phyloP scores from a whole-genome alignment of 2,888 invertebrate species.

The Tanypteryx hageni region DNA sequence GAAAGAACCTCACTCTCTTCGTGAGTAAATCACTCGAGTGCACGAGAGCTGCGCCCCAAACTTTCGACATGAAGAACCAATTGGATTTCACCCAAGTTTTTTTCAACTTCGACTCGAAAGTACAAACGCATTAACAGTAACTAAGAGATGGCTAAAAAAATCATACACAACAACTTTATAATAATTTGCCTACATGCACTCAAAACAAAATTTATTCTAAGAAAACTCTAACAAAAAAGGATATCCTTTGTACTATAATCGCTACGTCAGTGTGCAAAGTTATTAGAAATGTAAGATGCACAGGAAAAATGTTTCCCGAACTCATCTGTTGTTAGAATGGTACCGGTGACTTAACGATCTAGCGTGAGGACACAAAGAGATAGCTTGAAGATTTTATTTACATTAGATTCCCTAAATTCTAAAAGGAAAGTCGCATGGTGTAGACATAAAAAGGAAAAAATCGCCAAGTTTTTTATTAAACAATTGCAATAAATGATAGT shows the following conservation, averaged over 20 bases:
- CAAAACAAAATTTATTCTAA: conserved; percentile 2
- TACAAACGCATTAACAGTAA: neutral
- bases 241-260: neutral
- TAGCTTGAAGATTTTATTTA: conserved; percentile 15
- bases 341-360: neutral
- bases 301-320: neutral
- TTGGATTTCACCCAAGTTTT: neutral
- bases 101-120: neutral
- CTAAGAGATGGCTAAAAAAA: neutral
- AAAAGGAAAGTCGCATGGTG: neutral
- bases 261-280: neutral
- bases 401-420: conserved; percentile 9
- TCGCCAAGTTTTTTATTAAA: neutral
- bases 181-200: neutral
- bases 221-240: neutral
- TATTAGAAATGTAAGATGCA: neutral
- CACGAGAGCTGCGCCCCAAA: neutral
- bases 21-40: neutral
- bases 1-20: neutral
- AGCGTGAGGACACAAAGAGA: conserved; percentile 2
- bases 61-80: neutral
- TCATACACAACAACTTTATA: neutral
- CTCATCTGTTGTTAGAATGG: neutral
- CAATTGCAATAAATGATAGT: neutral
- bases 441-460: neutral